Conservation (phyloP, 2,797 vertebrate genomes). For the Decapterus maruadsi region DNA sequence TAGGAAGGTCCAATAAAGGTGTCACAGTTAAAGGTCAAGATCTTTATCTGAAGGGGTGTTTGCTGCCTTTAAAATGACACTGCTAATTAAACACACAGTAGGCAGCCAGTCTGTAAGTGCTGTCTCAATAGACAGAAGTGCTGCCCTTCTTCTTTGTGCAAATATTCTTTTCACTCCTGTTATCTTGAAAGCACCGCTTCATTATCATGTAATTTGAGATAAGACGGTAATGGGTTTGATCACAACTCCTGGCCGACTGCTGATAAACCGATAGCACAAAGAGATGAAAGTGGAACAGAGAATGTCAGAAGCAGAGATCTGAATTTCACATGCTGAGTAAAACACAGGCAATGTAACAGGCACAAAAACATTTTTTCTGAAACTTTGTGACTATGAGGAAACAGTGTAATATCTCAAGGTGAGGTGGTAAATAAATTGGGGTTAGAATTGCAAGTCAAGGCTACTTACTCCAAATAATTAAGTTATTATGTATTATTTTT, state of each 20-base stretch:
- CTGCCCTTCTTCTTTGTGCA: not conserved
- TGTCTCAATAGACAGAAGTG: slow-evolving; percentile 1
- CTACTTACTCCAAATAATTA: not conserved
- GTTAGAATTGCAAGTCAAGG: not conserved
- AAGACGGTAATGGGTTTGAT: slow-evolving; percentile 40
- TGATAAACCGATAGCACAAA: slow-evolving; percentile 22
- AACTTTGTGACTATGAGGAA: not conserved
- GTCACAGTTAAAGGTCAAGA: slow-evolving; percentile 13
- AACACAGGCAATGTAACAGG: not conserved
- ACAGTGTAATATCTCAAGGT: not conserved
- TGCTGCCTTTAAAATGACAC: not conserved
- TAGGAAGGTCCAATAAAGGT: not conserved
- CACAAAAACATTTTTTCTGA: not conserved
- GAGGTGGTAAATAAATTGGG: not conserved
- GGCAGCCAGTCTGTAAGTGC: not conserved
- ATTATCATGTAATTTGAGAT: slow-evolving; percentile 43
- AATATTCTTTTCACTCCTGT: slow-evolving; percentile 16
- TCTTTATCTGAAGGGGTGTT: slow-evolving; percentile 33
- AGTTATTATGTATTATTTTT: not conserved
- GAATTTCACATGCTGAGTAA: not conserved
- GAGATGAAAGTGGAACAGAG: slow-evolving; percentile 3
- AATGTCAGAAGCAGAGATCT: slow-evolving; percentile 18
- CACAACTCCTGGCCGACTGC: slow-evolving; percentile 18
- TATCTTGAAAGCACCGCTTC: slow-evolving; percentile 39
- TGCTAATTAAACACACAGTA: slow-evolving; percentile 7